Percentiles rank a stretch among this genome's conserved stretches.
These are phyloP conservation scores for Ancistrus triradiatus DNA, from an alignment of 2,113 vertebrate genomes.

Conservation along the genomic window DNA sequence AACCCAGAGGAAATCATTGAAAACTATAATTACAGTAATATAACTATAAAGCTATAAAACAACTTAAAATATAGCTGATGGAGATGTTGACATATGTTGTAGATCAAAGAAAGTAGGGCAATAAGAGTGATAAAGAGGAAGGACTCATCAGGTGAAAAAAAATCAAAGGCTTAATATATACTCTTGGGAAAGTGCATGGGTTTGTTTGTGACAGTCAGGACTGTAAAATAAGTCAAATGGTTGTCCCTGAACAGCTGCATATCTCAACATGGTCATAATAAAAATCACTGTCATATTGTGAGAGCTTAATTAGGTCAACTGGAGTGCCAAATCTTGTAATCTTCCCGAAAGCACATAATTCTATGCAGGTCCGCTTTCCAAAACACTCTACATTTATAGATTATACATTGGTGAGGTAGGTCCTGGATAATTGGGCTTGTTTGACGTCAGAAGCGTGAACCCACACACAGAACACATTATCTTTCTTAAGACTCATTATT, in stretches of 20 bases:
- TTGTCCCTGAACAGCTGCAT: slow-evolving; percentile 14
- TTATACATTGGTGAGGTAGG: slow-evolving; percentile 18
- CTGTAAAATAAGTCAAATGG: slow-evolving; percentile 15
- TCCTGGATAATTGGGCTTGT: slow-evolving; percentile 34
- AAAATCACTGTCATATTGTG: slow-evolving; percentile 4
- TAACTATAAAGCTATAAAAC: slow-evolving; percentile 12
- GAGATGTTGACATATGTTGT: background rate
- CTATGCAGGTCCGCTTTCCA: no score
- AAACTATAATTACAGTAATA: slow-evolving; percentile 7
- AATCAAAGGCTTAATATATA: background rate
- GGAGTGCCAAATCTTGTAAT: background rate
- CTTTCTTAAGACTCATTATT: slow-evolving; percentile 56
- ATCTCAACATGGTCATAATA: background rate
- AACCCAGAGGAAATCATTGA: no score
- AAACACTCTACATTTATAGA: no score
- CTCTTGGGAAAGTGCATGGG: background rate
- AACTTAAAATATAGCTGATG: slow-evolving; percentile 5
- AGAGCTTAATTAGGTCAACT: slow-evolving; percentile 10
- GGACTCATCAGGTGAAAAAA: no score
- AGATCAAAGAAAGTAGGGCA: background rate
- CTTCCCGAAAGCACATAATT: background rate
- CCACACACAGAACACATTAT: slow-evolving; percentile 29
- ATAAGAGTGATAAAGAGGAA: background rate
- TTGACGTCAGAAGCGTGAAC: slow-evolving; percentile 39
- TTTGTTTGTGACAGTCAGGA: background rate